phyloP scores from a whole-genome alignment of 2,888 invertebrate genomes.

The Hirtodrosophila histrioides region DNA sequence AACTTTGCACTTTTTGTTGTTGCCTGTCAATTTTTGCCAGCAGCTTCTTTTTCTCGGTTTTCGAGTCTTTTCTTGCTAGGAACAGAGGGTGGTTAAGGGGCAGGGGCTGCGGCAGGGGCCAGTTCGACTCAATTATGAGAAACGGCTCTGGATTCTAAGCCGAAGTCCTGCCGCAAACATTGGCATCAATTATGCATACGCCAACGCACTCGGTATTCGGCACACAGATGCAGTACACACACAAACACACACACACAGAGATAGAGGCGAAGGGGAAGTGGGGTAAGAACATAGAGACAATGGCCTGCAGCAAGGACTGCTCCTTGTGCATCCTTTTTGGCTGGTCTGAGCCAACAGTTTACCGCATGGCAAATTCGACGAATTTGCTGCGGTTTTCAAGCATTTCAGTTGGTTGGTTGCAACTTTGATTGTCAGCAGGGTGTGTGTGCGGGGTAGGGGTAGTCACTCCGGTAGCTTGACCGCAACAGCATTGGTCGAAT shows the following conservation, averaged over 20 bases:
- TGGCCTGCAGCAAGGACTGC: conserved; percentile 53
- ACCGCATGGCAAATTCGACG: conserved; percentile 81
- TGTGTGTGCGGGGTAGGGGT: background rate
- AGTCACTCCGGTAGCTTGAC: conserved; percentile 31
- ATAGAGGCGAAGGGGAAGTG: background rate
- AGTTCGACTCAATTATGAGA: conserved; percentile 74
- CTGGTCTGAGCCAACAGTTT: conserved; percentile 50
- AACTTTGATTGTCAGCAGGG: conserved; percentile 62
- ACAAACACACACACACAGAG: conserved; percentile 1
- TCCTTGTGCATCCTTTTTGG: conserved; percentile 65
- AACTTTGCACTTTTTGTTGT: conserved; percentile 46
- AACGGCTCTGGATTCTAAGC: conserved; percentile 64
- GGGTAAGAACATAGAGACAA: conserved; percentile 29
- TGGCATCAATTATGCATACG: conserved; percentile 81
- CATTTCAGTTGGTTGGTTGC: conserved; percentile 62
- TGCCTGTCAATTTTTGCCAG: conserved; percentile 22
- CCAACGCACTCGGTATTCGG: conserved; percentile 63
- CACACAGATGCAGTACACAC: conserved; percentile 28
- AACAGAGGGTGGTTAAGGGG: background rate
- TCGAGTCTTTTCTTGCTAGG: conserved; percentile 7
- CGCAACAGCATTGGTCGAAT: conserved; percentile 78
- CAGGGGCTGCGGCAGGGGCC: conserved; percentile 3
- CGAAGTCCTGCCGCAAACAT: conserved; percentile 68
- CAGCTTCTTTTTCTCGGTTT: conserved; percentile 39
- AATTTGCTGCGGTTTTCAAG: conserved; percentile 77